phyloP scores from a whole-genome alignment of 2,888 invertebrate species.

The Pharmacophagus antenor region DNA sequence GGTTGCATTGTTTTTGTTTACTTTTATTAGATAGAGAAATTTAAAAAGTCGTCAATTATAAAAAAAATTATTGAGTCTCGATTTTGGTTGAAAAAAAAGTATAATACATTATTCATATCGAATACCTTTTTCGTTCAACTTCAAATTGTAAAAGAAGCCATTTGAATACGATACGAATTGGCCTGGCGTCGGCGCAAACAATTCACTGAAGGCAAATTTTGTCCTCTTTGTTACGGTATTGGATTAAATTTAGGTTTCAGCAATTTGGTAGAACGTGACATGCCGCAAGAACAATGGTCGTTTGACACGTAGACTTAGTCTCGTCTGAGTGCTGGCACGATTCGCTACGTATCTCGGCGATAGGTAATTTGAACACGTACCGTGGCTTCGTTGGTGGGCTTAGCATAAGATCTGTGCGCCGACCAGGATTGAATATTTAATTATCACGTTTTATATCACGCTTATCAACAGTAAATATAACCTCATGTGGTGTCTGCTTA shows the following conservation, averaged over 20 bases:
- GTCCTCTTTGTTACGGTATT: slow-evolving; percentile 5
- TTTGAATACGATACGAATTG: not conserved
- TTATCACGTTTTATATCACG: not conserved
- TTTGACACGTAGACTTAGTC: slow-evolving; percentile 29
- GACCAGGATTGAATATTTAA: not conserved
- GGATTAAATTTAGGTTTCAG: slow-evolving; percentile 10
- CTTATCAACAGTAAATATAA: not conserved
- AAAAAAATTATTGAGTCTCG: too few species aligned
- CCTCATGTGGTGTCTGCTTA: too few species aligned
- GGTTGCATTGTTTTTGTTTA: too few species aligned
- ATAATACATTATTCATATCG: too few species aligned
- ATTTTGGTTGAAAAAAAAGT: too few species aligned
- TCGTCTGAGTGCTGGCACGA: slow-evolving; percentile 19
- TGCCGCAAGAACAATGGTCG: slow-evolving; percentile 12
- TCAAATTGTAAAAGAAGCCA: not conserved
- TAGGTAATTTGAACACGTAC: slow-evolving; percentile 35
- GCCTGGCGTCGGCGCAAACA: not conserved
- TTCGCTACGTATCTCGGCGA: slow-evolving; percentile 25
- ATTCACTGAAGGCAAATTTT: not conserved
- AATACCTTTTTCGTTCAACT: not conserved
- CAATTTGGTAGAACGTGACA: slow-evolving; percentile 19
- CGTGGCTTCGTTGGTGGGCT: slow-evolving; percentile 14
- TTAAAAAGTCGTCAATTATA: too few species aligned
- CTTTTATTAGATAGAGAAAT: too few species aligned
- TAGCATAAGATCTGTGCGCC: slow-evolving; percentile 1